These are phyloP conservation scores for Bovichtus diacanthus DNA, from an alignment of 2,797 vertebrate genomes.

Conservation along the genomic window DNA sequence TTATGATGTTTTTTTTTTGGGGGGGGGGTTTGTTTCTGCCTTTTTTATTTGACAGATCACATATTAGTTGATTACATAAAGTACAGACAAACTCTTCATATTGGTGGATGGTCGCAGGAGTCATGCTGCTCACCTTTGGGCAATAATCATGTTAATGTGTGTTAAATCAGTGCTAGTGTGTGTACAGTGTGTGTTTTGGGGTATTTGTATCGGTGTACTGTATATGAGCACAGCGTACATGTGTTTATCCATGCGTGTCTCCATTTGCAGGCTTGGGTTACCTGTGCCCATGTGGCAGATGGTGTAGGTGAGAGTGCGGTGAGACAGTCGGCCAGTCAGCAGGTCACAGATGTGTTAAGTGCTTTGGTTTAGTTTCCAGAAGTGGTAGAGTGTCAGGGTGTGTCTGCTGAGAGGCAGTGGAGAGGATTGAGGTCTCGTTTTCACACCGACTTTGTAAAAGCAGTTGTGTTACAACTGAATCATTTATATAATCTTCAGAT, in stretches of 20 bases:
- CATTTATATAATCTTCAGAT: background rate
- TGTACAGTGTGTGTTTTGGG: background rate
- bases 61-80: background rate
- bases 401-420: slow-evolving; percentile 41
- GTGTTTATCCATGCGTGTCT: slow-evolving; percentile 46
- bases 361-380: slow-evolving; percentile 66
- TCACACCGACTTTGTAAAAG: slow-evolving; percentile 13
- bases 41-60: too few relatives aligned
- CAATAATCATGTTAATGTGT: background rate
- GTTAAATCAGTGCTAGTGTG: background rate
- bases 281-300: slow-evolving; percentile 77
- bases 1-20: too few relatives aligned
- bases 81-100: background rate
- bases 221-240: background rate
- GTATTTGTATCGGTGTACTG: slow-evolving; percentile 2
- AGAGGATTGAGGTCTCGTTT: slow-evolving; percentile 7
- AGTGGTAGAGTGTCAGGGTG: slow-evolving; percentile 56
- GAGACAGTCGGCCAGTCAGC: slow-evolving; percentile 35
- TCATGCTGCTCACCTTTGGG: background rate
- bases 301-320: slow-evolving; percentile 76
- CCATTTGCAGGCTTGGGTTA: slow-evolving; percentile 69
- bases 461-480: background rate
- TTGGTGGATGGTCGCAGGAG: background rate
- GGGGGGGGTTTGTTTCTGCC: too few relatives aligned
- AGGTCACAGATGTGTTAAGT: slow-evolving; percentile 84